Percentiles rank a stretch among this genome's conserved stretches.
Evolutionary conservation across 30 jellyfish, hydroid and myxozoan species (phyloP).

Genomic region (Aurelia aurita complex sp. Pacific): DNA sequence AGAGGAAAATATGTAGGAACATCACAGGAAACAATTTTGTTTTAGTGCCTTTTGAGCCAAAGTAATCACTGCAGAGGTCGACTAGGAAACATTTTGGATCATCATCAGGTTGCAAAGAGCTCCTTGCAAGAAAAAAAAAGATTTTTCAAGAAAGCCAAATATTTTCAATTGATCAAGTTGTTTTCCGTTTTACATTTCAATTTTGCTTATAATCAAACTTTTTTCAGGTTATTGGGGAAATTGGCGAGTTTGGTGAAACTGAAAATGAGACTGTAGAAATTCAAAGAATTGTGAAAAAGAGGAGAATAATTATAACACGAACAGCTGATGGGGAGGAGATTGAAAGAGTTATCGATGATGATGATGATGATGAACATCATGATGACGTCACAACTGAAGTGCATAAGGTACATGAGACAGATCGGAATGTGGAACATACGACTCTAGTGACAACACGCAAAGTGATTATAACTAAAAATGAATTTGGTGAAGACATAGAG

Average conservation of each 20-base stretch:
- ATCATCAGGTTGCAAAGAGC: too few species aligned
- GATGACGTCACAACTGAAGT: background rate
- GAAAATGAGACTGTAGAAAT: slow-evolving; percentile 50
- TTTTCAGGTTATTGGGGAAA: slow-evolving; percentile 58
- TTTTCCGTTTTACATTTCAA: background rate
- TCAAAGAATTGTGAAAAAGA: slow-evolving; percentile 44
- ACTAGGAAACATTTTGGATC: too few species aligned
- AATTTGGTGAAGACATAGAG: slow-evolving; percentile 58
- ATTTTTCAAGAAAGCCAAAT: too few species aligned
- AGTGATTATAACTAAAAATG: slow-evolving; percentile 51
- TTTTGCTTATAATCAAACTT: background rate
- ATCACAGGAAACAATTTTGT: too few species aligned
- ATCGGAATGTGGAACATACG: slow-evolving; percentile 7
- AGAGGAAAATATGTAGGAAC: too few species aligned
- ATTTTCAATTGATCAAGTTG: background rate
- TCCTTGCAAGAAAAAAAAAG: too few species aligned
- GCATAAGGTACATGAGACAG: background rate
- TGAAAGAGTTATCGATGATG: slow-evolving; percentile 5
- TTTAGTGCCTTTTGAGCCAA: too few species aligned
- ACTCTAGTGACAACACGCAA: slow-evolving; percentile 42
- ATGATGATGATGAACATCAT: background rate
- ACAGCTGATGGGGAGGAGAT: slow-evolving; percentile 36
- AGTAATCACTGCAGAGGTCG: too few species aligned
- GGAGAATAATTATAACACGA: slow-evolving; percentile 34
- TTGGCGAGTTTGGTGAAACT: slow-evolving; percentile 55